Base-by-base conservation (phyloP, 2,113 vertebrate genomes). In the Zootoca vivipara region DNA sequence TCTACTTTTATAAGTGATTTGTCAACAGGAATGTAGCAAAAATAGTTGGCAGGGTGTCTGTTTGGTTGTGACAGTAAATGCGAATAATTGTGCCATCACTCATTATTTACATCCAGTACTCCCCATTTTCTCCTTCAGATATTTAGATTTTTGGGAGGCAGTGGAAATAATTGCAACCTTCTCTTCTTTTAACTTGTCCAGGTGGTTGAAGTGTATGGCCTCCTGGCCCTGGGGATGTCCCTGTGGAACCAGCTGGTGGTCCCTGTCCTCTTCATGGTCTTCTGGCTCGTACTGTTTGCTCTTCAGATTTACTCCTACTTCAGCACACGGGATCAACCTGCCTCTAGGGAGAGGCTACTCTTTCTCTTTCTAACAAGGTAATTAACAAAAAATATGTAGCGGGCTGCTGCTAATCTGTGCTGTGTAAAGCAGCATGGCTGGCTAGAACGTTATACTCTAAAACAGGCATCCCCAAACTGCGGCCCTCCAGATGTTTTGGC, bases 301-400 rank as follows among this genome's bases (percentile, higher is more conserved):
- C 97, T 99, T 94, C 99, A 99, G 96, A 99, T 99, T 94, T 99
- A 99, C 95, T 98, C 98, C 20, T 99, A 99, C 95, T 99, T 99
- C 93, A 99, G 98, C 94, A 99, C 98, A 82, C 96, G 98, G 69
- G 98, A 99, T 95, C 98, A 99, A 94, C 98, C 98, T 46, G 98
- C 98, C 77, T 99, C 99, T 18, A 97, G 98, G 52, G 99, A 99
- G 94, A 97, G 99, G 84, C 98, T 99, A 0, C 98, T 99, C 91
- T 99, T 99, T 95, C 98, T 99, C 88, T 99, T 99, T 90, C 96
- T 99, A 91, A 99, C 99, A 92, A 99, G 99, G 99, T 99, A 95
- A 94, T 85, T 88, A 87, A 87, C 56, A 72, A 33, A 42, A 72
- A 30, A 16, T 5, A 65, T 89, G n/a, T 10, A 83, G 1, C 22